phyloP scores from a whole-genome alignment of 2,797 vertebrate species.

The Ctenochaetus hawaiiensis region DNA sequence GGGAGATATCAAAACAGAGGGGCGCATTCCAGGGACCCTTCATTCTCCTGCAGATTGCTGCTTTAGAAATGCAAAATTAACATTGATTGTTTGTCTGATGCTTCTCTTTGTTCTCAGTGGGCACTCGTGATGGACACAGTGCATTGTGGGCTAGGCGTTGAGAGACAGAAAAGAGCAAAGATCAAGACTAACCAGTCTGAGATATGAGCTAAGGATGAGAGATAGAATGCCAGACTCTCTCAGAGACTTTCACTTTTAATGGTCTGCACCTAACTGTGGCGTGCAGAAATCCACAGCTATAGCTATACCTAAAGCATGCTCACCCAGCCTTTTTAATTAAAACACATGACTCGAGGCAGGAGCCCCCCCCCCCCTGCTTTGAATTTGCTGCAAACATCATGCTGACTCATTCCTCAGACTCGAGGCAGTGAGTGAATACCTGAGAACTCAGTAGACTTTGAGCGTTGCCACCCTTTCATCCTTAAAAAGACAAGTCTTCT shows the following conservation, averaged over 20 bases:
- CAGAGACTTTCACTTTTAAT: slow-evolving; percentile 16
- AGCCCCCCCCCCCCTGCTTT: slow-evolving; percentile 20
- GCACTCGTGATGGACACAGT: slow-evolving; percentile 11
- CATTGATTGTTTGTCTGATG: slow-evolving; percentile 61
- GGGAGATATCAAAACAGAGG: slow-evolving; percentile 83
- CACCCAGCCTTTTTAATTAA: slow-evolving; percentile 73
- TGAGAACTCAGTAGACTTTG: slow-evolving; percentile 66
- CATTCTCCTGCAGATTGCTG: slow-evolving; percentile 52
- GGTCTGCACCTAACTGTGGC: slow-evolving; percentile 20
- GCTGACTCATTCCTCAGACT: slow-evolving; percentile 74
- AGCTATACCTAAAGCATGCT: slow-evolving; percentile 43
- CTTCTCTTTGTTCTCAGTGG: slow-evolving; percentile 63
- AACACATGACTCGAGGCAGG: slow-evolving; percentile 62
- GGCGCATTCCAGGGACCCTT: slow-evolving; percentile 66
- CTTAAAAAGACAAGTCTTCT: slow-evolving; percentile 69
- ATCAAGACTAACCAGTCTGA: not conserved
- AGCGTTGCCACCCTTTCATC: slow-evolving; percentile 63
- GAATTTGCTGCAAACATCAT: slow-evolving; percentile 63
- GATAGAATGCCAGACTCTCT: slow-evolving; percentile 5
- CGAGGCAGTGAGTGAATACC: slow-evolving; percentile 59
- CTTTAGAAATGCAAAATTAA: slow-evolving; percentile 63
- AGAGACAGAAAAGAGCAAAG: slow-evolving; percentile 40
- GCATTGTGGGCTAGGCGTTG: slow-evolving; percentile 30
- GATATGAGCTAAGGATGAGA: slow-evolving; percentile 14
- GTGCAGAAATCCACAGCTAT: slow-evolving; percentile 17